Evolutionary conservation across 2,113 vertebrate species (phyloP), one percentile per base, ranked within the genome.

Genomic region (Regulus satrapa): DNA sequence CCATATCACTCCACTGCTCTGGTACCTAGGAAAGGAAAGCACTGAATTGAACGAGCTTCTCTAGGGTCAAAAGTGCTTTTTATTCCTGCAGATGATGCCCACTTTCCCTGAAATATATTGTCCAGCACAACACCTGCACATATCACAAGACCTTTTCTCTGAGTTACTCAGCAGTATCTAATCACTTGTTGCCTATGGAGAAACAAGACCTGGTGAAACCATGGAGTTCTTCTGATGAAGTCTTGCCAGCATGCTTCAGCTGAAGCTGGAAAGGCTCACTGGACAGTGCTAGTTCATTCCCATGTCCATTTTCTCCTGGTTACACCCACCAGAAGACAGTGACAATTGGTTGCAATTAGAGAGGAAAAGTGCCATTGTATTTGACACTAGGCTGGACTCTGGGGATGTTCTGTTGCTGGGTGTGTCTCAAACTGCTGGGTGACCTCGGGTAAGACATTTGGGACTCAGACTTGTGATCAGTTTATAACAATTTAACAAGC

Each of bases 401-500:
- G 28, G 84, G 85, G 95, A 95, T 88, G 41, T 95, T 95, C 83
- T 67, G 91, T 94, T 10, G 2, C 89, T 85, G 95, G 96, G 94
- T 96, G 95, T 96, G 96, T 78, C 94, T 92, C 77, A 94, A 69
- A 94, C 77, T 95, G 91, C 77, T 85, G 94, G 87, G 87, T 96
- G 95, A 97, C 95, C 94, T 95, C 26, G 95, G 94, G 89, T 95
- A 95, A 97, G 84, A 76, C 91, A 82, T 87, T 95, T 95, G 95
- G 93, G 94, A 91, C 79, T 95, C 78, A 96, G 89, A 87, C 94
- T 94, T 94, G 68, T 79, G 95, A 96, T 95, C 69, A 78, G 86
- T 94, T 97, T 92, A 92, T 94, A 92, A 93, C 92, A 95, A 95
- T 96, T 96, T 97, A 97, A 95, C 94, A 96, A 94, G 91, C 96